Conservation (phyloP, 1,140 invertebrate species). For the Lepidurus apus region DNA sequence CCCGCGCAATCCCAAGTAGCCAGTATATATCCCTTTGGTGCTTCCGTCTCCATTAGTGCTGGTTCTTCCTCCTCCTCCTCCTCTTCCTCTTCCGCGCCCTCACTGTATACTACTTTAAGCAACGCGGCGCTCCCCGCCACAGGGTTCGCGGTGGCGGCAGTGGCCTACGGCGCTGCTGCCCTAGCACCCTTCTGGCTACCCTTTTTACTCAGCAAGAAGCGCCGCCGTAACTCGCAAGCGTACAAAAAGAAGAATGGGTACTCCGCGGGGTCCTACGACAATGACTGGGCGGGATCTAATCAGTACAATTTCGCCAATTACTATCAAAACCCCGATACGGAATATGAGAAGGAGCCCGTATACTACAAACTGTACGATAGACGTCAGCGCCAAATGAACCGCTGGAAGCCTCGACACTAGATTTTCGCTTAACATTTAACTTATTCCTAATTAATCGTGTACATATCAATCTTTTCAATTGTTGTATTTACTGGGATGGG, state of each 20-base stretch:
- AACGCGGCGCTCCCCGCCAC: neutral
- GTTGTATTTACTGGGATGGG: neutral
- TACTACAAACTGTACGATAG: neutral
- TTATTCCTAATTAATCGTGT: neutral
- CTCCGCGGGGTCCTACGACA: neutral
- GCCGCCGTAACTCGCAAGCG: neutral
- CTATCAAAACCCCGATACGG: neutral
- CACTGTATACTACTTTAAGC: neutral
- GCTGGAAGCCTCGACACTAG: neutral
- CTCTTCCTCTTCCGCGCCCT: neutral
- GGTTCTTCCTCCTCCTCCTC: neutral
- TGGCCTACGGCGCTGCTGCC: conserved; percentile 27
- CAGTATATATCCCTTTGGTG: neutral
- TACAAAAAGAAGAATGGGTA: neutral
- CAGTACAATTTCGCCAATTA: neutral
- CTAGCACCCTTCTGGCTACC: conserved; percentile 27
- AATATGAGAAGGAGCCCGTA: neutral
- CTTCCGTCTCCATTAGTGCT: neutral
- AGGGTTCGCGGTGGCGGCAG: neutral
- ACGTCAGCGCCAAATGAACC: neutral
- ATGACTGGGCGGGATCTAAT: neutral
- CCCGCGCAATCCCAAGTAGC: neutral
- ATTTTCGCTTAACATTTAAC: neutral
- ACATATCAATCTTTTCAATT: neutral
- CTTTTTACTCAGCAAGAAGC: conserved; percentile 19